These are phyloP conservation scores for Megaceryle maxima DNA, from an alignment of 2,113 vertebrate species.

Conservation along the genomic window DNA sequence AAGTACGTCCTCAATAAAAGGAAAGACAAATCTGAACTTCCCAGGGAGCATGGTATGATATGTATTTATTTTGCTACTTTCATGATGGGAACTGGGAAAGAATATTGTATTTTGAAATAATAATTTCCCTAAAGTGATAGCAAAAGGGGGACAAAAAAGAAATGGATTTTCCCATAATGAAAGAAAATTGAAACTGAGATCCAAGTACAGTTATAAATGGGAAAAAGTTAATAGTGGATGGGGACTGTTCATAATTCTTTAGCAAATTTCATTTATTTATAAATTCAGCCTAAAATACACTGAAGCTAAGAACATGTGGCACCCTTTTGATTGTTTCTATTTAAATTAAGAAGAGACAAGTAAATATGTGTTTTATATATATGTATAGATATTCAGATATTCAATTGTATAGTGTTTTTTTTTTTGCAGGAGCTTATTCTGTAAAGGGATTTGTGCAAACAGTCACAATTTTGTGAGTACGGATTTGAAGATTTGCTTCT, in stretches of 20 bases:
- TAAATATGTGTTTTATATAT: not conserved
- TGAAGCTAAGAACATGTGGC: not conserved
- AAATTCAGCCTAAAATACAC: not conserved
- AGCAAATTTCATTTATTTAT: not conserved
- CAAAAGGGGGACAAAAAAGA: not conserved
- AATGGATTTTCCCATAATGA: not conserved
- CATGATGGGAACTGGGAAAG: not conserved
- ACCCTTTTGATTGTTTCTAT: not conserved
- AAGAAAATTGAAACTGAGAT: not conserved
- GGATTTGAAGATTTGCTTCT: not conserved
- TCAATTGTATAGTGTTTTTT: not conserved
- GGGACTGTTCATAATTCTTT: not conserved
- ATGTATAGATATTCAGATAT: not conserved
- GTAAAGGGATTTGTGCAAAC: not conserved
- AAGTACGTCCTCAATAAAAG: not conserved
- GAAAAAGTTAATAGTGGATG: not conserved
- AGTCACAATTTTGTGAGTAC: not conserved
- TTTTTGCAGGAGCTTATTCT: not conserved
- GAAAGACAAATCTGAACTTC: not conserved
- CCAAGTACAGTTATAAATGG: not conserved
- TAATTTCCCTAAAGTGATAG: not conserved
- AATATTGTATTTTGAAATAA: not conserved
- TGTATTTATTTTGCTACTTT: not conserved
- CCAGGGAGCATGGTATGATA: not conserved
- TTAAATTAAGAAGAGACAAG: not conserved